Percentiles rank a stretch among this genome's conserved stretches.
Evolutionary conservation across 2,113 vertebrate genomes (phyloP).

Genomic region (Hippopotamus amphibius): DNA sequence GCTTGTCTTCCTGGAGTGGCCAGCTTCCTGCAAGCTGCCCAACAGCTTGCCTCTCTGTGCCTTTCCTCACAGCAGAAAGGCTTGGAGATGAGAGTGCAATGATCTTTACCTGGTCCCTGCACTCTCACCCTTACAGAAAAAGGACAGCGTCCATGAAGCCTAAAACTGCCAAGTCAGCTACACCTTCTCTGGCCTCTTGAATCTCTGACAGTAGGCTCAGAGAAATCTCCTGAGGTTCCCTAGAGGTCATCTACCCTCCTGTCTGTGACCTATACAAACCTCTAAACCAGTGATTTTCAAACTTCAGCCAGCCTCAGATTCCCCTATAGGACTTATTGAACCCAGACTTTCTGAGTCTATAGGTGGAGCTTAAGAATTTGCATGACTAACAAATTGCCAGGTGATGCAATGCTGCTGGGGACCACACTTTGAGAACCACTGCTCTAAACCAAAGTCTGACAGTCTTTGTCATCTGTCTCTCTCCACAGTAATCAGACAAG

Average conservation of each 20-base stretch:
- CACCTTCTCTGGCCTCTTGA: neutral
- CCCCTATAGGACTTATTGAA: neutral
- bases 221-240: neutral
- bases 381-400: neutral
- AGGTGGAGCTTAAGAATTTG: neutral
- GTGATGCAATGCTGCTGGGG: fast-evolving
- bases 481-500: neutral
- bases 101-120: neutral
- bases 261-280: neutral
- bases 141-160: neutral
- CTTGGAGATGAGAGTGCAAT: neutral
- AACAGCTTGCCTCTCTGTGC: neutral
- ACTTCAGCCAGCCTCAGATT: neutral
- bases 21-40: neutral
- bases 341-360: neutral
- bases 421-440: neutral
- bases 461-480: neutral
- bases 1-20: neutral
- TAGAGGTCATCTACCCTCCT: neutral
- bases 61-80: conserved; percentile 34
- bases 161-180: neutral
- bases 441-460: neutral
- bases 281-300: neutral
- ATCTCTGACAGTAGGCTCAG: neutral
- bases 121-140: neutral